Base-by-base conservation (phyloP, 2,888 invertebrate genomes). In the Drosophila fulvimacula region DNA sequence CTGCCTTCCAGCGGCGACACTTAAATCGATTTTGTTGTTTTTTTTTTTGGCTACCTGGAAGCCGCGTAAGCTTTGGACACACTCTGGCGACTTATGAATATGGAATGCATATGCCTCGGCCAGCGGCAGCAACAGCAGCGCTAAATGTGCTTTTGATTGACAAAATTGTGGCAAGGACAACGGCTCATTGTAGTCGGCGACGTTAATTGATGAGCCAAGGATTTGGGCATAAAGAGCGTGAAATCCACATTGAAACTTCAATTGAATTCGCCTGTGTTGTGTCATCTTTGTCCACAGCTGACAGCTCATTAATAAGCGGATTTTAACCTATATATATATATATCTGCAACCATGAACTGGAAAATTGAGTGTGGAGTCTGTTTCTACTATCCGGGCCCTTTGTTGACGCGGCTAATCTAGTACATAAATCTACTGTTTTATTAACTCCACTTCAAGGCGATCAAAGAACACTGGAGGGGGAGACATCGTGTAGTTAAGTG, bases 111-210 rank as follows among this genome's bases (percentile, higher is more conserved):
- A 82, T 76, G 73, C 78, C 71, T 13, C 51, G 60, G 64, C 55
- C 62, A 38, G 30, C 48, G 21, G 39, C 27, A 57, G 49, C 32
- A 51, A 15, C 49, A 24, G 42, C 42, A 24, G 24, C 49, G 39
- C 36, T 66, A 71, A 78, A 69, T 74, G 63, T 67, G 71, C 69
- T 73, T 76, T 73, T 88, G 79, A 85, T 88, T 88, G 85, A 88
- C 85, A 83, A 85, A 85, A 87, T 65, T 88, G 80, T 87, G 85
- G 84, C 85, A 85, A 88, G 85, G 85, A 88, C 89, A 64, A 21
- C 39, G 44, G 38, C 60, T 48, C 60, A 73, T 59, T 68, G 69
- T 64, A 13, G 66, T 57, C 46, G n/a, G 24, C 65, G 81, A 77
- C 82, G 64, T 70, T 83, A 86, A 85, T 85, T 88, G 83, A 88